These are phyloP conservation scores for Anneissia japonica DNA, from an alignment of 35 echinoderm and acorn worm species.

Conservation along the genomic window DNA sequence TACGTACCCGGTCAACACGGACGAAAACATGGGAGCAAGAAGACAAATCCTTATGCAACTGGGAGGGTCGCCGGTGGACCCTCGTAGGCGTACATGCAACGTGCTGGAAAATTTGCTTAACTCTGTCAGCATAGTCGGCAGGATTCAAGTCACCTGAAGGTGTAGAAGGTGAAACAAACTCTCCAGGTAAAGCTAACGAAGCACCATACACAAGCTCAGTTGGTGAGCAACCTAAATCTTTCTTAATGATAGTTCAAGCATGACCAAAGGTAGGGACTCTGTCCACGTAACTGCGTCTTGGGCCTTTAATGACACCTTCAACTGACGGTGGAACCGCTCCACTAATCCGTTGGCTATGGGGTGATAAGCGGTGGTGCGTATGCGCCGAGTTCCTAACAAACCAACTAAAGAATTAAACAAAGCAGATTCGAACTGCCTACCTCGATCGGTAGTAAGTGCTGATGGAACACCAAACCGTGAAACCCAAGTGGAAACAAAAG, in stretches of 20 bases:
- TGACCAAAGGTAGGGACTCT: not conserved
- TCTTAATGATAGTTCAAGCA: not conserved
- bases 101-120: not conserved
- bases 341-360: constrained; percentile 28
- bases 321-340: constrained; percentile 8
- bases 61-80: not conserved
- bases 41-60: not conserved
- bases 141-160: not conserved
- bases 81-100: not conserved
- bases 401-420: not conserved
- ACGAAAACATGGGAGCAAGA: not conserved
- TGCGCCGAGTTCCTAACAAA: not conserved
- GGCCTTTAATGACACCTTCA: constrained; percentile 6
- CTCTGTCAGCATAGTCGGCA: not conserved
- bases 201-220: not conserved
- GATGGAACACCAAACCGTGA: not conserved
- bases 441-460: not conserved
- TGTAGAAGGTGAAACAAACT: not conserved
- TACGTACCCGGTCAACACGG: not conserved
- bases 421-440: constrained; percentile 3
- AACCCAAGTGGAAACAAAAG: not conserved
- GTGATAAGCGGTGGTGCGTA: constrained; percentile 16
- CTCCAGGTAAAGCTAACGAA: not conserved
- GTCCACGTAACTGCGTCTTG: not conserved
- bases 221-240: not conserved